Base-by-base conservation (phyloP, 92 coral and sea anemone genomes). In the Actinernus sp. region DNA sequence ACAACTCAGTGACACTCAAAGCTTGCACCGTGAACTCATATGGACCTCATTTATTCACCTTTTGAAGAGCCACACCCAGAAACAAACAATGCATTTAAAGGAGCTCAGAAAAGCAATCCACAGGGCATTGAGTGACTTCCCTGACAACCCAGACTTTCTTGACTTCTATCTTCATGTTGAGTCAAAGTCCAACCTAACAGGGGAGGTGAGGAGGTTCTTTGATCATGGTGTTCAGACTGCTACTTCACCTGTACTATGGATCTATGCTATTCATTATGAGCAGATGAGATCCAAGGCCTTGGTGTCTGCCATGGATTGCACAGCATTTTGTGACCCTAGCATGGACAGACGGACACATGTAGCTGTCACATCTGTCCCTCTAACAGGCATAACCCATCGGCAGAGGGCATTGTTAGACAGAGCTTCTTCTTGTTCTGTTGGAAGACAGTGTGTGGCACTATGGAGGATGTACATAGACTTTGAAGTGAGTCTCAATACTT, bases 381-480 rank as follows among this genome's bases (percentile, higher is more conserved):
- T 47, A 1, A 86, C 95, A 3, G 99, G 99, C 23, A 67, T 91
- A 49, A 64, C 83, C 20, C 90, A 95, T 71, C 87, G 99, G 17
- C 87, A 91, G 68, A 73, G 88, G 20, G 87, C 99, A 10, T 32
- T 95, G 84, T 85, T 87, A 58, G 99, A 95, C 55, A 91, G 97
- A 51, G 97, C 96, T 5, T 50, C 76, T 13, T 27, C 88, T 2
- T 70, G 85, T 68, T 54, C 76, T 10, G 49, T 63, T 23, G 82
- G 75, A 3, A 83, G 94, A 21, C 97, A 91, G 52, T 95, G 95
- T 67, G 86, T 95, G 63, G 92, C 87, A 38, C 31, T 95, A 32
- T 95, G 99, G 99, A 91, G 94, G 49, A 91, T 92, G 91, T 84
- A 83, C 67, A 84, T 95, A 56, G 63, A 91, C 24, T 95, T 91